Evolutionary conservation across 1,140 invertebrate genomes (phyloP), one percentile per base, ranked within the genome.

Genomic region (Diorhabda carinulata): DNA sequence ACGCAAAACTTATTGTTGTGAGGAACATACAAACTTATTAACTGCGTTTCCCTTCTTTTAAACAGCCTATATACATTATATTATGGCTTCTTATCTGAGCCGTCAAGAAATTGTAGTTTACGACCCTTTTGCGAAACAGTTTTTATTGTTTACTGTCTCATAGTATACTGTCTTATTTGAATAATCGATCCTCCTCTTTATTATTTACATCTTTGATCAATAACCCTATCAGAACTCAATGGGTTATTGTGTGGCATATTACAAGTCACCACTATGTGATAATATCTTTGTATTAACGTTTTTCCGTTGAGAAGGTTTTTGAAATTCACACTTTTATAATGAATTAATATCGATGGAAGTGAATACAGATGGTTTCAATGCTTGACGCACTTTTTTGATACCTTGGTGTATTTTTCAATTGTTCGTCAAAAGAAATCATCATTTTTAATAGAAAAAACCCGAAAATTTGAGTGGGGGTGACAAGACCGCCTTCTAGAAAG

Each of bases 201-300:
- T 77, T 74, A 77, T 77, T 77, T 77, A 77, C 74, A 75, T 74
- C 70, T 74, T 72, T 72, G 72, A 74, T 77, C 75, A 75, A 77
- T 77, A 75, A 69, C 73, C 71, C 72, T 77, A 77, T 77, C 75
- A 73, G 70, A 72, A 63, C 64, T 69, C 47, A 43, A 52, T 68
- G 68, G 1, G 67, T 68, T 72, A 77, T 77, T 74, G 74, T 77
- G 71, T 75, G 6, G 66, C 69, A 64, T 71, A 67, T 74, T 76
- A 72, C 74, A 76, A 76, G 74, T 73, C 73, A 75, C 73, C 70
- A 69, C 74, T 69, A 62, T 67, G 62, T 70, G 74, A 76, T 76
- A 68, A 62, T 69, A 76, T 76, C 74, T 7, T 9, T 2, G 58
- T 42, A 60, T 60, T 60, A 10, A 7, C 8, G 6, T n/a, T n/a